phyloP scores from a whole-genome alignment of 2,797 vertebrate genomes.

The Clamator glandarius region DNA sequence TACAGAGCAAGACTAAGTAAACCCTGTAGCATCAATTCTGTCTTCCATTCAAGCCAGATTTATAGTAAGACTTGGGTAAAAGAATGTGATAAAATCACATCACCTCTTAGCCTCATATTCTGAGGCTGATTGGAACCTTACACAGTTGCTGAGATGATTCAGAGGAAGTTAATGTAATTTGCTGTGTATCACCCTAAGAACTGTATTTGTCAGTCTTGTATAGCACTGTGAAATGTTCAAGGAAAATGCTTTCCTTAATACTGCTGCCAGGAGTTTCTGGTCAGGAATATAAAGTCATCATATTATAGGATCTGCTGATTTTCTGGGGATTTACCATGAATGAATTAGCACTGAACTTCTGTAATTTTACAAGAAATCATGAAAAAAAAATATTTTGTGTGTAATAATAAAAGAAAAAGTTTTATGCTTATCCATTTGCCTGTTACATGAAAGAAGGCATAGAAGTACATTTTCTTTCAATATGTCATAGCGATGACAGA shows the following conservation, averaged over 20 bases:
- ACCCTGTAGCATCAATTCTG: conserved; percentile 28
- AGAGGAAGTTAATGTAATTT: conserved; percentile 58
- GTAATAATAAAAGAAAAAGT: not conserved
- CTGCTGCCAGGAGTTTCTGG: not conserved
- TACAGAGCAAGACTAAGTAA: conserved; percentile 17
- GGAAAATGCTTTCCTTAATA: not conserved
- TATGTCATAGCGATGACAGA: not conserved
- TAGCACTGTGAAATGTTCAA: not conserved
- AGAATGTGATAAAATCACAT: conserved; percentile 56
- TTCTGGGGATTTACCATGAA: not conserved
- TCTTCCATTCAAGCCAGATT: conserved; percentile 30
- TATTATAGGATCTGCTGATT: not conserved
- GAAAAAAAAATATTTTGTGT: not conserved
- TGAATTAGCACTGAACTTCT: not conserved
- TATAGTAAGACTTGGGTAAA: conserved; percentile 1
- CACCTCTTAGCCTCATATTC: conserved; percentile 34
- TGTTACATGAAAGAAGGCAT: not conserved
- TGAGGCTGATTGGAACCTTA: conserved; percentile 24
- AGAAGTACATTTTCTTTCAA: not conserved
- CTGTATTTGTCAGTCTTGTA: conserved; percentile 19
- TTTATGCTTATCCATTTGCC: not conserved
- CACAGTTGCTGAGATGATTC: conserved; percentile 37
- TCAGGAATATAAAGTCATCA: not conserved
- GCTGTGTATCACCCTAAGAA: conserved; percentile 8
- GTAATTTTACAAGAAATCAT: not conserved